Percentiles rank a stretch among this genome's conserved stretches.
Evolutionary conservation across 2,113 vertebrate species (phyloP).

Genomic region (Periophthalmus modestus): DNA sequence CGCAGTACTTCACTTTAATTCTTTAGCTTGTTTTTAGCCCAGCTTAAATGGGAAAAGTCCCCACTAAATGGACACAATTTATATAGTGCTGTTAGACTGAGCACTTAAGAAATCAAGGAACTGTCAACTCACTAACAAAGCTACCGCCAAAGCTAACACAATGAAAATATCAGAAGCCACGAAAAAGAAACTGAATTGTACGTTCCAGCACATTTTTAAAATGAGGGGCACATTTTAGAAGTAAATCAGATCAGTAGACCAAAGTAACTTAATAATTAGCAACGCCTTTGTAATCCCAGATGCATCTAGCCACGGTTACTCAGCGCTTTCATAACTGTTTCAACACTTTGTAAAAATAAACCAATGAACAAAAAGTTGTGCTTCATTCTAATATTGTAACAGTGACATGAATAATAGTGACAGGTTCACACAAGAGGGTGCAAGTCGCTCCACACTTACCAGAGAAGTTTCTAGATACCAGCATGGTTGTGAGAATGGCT

Average conservation of each 20-base stretch:
- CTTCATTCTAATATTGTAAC: background rate
- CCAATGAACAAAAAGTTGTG: background rate
- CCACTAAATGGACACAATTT: background rate
- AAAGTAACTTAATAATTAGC: background rate
- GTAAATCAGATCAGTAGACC: background rate
- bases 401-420: constrained; percentile 3
- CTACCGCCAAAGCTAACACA: background rate
- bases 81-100: background rate
- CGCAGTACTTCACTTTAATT: too few relatives aligned
- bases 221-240: background rate
- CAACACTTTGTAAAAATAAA: constrained; percentile 3
- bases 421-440: background rate
- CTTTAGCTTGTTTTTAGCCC: background rate
- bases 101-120: background rate
- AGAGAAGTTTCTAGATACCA: constrained; percentile 96
- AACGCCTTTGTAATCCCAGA: background rate
- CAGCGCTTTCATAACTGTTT: background rate
- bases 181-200: background rate
- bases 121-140: too few relatives aligned
- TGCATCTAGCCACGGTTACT: background rate
- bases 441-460: constrained; percentile 76
- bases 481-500: constrained; percentile 94
- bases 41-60: background rate
- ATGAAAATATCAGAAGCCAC: background rate
- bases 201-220: background rate